These are phyloP conservation scores for Paramormyrops hopkinsi DNA, from an alignment of 2,797 vertebrate species.

Conservation along the genomic window DNA sequence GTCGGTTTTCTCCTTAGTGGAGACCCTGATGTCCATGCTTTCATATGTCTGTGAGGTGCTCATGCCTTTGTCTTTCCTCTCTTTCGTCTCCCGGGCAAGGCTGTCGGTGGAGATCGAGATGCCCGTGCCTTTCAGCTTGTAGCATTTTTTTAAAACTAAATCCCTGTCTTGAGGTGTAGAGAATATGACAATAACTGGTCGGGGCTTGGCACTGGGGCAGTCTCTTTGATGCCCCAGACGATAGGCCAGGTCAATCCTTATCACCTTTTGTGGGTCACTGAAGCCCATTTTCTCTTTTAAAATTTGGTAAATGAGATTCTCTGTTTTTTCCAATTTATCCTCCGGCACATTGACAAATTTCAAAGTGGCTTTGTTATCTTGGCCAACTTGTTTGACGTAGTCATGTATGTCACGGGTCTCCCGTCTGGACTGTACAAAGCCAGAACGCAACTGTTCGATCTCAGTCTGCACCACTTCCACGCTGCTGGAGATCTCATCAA, in stretches of 20 bases:
- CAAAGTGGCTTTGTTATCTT: conserved; percentile 84
- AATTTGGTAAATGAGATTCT: conserved; percentile 81
- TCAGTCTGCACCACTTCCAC: conserved; percentile 98
- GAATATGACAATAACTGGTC: conserved; percentile 93
- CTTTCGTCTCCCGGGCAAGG: conserved; percentile 79
- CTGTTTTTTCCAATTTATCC: conserved; percentile 79
- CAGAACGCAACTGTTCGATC: conserved; percentile 91
- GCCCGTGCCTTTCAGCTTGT: conserved; percentile 94
- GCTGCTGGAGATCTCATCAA: conserved; percentile 97
- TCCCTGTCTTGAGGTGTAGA: conserved; percentile 88
- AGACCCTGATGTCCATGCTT: conserved; percentile 91
- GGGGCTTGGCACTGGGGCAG: conserved; percentile 92
- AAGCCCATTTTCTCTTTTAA: conserved; percentile 94
- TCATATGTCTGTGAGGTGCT: conserved; percentile 93
- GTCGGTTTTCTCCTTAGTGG: conserved; percentile 74
- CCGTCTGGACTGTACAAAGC: conserved; percentile 93
- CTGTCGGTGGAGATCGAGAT: conserved; percentile 92
- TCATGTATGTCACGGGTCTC: conserved; percentile 96
- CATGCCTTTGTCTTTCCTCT: conserved; percentile 80
- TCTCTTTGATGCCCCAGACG: conserved; percentile 90
- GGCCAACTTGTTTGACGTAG: conserved; percentile 90
- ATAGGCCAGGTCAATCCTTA: conserved; percentile 92
- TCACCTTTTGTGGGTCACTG: conserved; percentile 72
- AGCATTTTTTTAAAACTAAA: conserved; percentile 93
- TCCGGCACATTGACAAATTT: conserved; percentile 93